A percentile compares a stretch with the other conserved stretches of the same genome.
Evolutionary conservation across 2,113 vertebrate species (phyloP).

Genomic region (Piaya cayana): DNA sequence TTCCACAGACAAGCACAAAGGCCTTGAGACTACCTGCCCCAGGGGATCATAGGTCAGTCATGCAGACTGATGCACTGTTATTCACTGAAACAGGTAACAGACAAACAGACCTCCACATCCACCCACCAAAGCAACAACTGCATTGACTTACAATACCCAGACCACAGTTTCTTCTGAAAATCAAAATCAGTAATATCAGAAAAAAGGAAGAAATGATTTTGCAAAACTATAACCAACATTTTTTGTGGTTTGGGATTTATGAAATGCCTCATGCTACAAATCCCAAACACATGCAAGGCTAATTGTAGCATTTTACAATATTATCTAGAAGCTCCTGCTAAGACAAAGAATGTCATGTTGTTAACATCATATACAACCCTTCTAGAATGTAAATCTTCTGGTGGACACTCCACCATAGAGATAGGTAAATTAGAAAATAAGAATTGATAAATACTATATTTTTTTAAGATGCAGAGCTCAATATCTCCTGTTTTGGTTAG

Average conservation of each 20-base stretch:
- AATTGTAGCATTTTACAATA: too few species aligned
- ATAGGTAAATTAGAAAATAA: neutral
- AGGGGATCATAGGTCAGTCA: neutral
- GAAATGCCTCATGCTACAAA: neutral
- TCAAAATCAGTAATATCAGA: neutral
- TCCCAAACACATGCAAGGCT: neutral
- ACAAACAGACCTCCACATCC: neutral
- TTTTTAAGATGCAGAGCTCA: neutral
- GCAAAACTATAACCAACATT: neutral
- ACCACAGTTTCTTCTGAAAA: neutral
- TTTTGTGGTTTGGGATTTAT: neutral
- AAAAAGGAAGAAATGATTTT: neutral
- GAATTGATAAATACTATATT: neutral
- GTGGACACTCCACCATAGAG: neutral
- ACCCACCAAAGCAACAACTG: fast-evolving
- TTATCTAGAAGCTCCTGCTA: neutral
- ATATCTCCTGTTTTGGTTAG: neutral
- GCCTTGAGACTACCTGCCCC: neutral
- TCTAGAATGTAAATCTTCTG: neutral
- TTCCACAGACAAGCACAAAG: neutral
- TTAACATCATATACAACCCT: neutral
- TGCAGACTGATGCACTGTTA: neutral
- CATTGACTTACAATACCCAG: neutral
- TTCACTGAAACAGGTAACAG: neutral
- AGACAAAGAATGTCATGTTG: neutral